Conservation (phyloP, 2,113 vertebrate species). For the Odobenus rosmarus region DNA sequence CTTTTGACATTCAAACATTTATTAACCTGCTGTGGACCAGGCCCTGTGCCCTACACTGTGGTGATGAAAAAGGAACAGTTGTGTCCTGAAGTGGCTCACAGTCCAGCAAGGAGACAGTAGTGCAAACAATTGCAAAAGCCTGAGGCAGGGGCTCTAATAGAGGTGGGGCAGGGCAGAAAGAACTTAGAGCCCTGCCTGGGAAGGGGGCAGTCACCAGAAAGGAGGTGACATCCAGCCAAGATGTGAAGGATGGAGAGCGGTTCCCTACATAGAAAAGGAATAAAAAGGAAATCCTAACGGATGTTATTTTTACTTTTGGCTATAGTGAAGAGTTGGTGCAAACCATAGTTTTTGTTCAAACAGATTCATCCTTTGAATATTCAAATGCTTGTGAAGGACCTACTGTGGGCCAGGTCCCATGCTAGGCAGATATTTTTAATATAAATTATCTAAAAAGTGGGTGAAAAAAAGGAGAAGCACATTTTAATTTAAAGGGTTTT, state of each 20-base stretch:
- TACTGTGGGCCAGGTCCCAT: background rate
- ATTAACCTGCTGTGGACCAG: conserved; percentile 1
- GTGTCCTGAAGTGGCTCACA: background rate
- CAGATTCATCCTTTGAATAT: background rate
- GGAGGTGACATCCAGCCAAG: background rate
- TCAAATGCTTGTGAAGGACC: background rate
- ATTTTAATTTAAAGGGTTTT: conserved; percentile 47
- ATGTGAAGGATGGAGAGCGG: background rate
- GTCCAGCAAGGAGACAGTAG: background rate
- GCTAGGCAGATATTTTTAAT: conserved; percentile 1
- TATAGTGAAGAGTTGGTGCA: background rate
- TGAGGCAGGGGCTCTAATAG: no score
- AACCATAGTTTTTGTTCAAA: conserved; percentile 5
- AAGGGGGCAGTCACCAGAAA: background rate
- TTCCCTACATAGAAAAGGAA: background rate
- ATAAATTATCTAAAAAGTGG: background rate
- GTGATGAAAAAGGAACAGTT: background rate
- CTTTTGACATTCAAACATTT: conserved; percentile 36
- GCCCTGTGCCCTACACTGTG: background rate
- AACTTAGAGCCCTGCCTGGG: background rate
- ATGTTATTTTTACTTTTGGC: background rate
- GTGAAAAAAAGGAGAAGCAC: background rate
- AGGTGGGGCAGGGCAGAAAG: background rate
- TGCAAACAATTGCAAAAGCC: background rate
- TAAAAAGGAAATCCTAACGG: background rate